Percentiles rank a stretch among this genome's conserved stretches.
phyloP scores from a whole-genome alignment of 2,113 vertebrate genomes.

The Callaeas wilsoni region DNA sequence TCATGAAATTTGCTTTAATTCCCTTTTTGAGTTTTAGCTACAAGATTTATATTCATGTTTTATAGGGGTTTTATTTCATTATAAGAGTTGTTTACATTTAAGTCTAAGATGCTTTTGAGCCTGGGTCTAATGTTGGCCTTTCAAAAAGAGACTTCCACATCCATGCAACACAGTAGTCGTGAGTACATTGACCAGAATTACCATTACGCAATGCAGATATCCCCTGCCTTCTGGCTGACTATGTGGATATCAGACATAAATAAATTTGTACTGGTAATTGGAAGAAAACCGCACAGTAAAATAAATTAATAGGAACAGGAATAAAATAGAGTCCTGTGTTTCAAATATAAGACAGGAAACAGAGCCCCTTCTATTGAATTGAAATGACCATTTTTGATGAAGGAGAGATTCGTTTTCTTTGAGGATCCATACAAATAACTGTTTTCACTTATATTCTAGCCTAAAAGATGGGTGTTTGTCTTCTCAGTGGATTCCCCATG shows the following conservation, averaged over 20 bases:
- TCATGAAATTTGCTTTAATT: background rate
- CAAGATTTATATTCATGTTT: background rate
- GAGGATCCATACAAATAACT: background rate
- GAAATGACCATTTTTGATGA: background rate
- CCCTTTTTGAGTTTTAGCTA: background rate
- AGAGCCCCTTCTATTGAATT: background rate
- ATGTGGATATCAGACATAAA: background rate
- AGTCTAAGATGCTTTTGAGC: background rate
- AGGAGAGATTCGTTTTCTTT: background rate
- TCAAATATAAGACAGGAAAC: background rate
- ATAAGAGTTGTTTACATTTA: background rate
- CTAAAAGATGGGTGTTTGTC: background rate
- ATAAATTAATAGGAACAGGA: background rate
- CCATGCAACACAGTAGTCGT: background rate
- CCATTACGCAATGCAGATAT: background rate
- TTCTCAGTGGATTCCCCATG: background rate
- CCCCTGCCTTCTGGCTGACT: background rate
- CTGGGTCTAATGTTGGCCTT: background rate
- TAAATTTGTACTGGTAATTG: background rate
- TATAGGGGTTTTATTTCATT: background rate
- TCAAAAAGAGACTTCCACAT: background rate
- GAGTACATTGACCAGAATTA: background rate
- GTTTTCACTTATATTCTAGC: background rate
- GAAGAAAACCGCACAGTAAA: conserved; percentile 3
- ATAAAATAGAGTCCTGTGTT: background rate